Conservation (phyloP, 2,888 invertebrate genomes). For the Limnephilus marmoratus region DNA sequence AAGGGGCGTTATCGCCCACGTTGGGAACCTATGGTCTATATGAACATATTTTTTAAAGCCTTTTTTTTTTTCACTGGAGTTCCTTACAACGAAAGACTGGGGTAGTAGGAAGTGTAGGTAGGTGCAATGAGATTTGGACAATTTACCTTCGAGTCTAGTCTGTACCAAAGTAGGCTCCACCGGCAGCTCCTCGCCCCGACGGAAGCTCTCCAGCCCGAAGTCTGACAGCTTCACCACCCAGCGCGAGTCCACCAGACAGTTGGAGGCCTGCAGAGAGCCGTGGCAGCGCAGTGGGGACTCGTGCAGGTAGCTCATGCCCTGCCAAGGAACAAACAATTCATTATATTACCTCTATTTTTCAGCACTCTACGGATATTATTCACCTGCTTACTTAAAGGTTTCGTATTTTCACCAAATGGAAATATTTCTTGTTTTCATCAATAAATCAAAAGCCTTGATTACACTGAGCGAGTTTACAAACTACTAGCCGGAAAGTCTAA, state of each 20-base stretch:
- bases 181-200: slow-evolving; percentile 84
- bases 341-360: background rate
- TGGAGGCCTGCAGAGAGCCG: slow-evolving; percentile 92
- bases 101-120: background rate
- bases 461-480: no score
- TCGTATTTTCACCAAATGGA: no score
- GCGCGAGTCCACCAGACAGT: slow-evolving; percentile 95
- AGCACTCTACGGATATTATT: no score
- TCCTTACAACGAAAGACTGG: background rate
- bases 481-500: no score
- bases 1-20: no score
- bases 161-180: slow-evolving; percentile 79
- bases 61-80: no score
- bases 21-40: no score
- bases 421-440: no score
- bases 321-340: slow-evolving; percentile 62
- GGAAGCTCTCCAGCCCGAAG: slow-evolving; percentile 93
- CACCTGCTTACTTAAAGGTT: no score
- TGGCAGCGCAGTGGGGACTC: slow-evolving; percentile 92
- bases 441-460: no score
- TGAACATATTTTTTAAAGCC: no score
- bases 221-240: slow-evolving; percentile 97
- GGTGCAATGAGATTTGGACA: slow-evolving; percentile 67
- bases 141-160: slow-evolving; percentile 84
- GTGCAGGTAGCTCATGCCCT: slow-evolving; percentile 95